Evolutionary conservation across 2,888 invertebrate species (phyloP), one percentile per base, ranked within the genome.

Genomic region (Archips xylosteana): DNA sequence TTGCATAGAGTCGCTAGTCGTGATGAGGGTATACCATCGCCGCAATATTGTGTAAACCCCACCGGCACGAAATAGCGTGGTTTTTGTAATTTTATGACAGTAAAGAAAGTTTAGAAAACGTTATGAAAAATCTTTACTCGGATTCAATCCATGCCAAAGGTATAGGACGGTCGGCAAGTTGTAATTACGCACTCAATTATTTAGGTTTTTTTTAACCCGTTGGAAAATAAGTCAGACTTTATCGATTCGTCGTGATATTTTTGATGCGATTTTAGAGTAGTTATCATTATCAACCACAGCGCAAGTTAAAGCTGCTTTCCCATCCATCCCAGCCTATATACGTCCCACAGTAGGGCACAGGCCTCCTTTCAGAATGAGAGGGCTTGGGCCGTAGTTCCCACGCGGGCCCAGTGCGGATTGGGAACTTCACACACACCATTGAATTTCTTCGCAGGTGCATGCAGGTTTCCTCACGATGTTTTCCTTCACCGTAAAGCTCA

Each of bases 31-130:
- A 57, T 62, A 13, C 47, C 51, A 23, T 51, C 42, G 64, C 69
- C 63, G 69, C 69, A 74, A 69, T 74, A 64, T 69, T 69, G 64
- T 51, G 73, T 60, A 64, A 74, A 74, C 64, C 45, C 64, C 51
- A 51, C 49, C 42, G 39, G 66, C 66, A 66, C 66, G 66, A 66
- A 57, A 57, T 57, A 57, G 42, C 49, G 73, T 73, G 69, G 69
- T 64, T 69, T 69, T 69, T 59, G 60, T 69, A 64, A 74, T 69
- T 51, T 74, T 54, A 69, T 49, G 49, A 60, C 45, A 59, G 49
- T 23, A 62, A 64, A 49, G 34, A 34, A 64, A 47, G 42, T 47
- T 64, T 45, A 49, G 45, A 34, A 32, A 62, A 15, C 45, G 23
- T 23, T 62, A 45, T 23, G 62, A 23, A 62, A 45, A 45, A 12